Evolutionary conservation across 2,888 invertebrate genomes (phyloP).

Genomic region (Stenotaenia linearis): DNA sequence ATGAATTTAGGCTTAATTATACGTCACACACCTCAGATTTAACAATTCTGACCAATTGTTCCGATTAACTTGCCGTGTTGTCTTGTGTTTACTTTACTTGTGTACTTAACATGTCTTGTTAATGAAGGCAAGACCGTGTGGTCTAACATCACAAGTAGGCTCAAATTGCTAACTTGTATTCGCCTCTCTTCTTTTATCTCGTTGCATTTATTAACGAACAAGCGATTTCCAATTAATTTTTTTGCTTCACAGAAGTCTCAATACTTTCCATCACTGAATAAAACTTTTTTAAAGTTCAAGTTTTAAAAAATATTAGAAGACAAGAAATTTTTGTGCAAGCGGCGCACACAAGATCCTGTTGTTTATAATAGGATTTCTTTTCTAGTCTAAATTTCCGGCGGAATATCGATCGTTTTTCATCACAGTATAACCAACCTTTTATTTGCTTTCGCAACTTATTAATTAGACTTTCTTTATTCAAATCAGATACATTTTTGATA

Average conservation of each 20-base stretch:
- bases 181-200: background rate
- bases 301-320: background rate
- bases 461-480: background rate
- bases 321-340: background rate
- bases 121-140: conserved; percentile 10
- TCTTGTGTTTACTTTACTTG: background rate
- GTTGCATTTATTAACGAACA: background rate
- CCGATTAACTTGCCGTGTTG: background rate
- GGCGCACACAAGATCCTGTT: background rate
- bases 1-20: too few relatives aligned
- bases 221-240: background rate
- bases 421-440: background rate
- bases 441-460: background rate
- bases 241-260: background rate
- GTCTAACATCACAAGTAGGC: background rate
- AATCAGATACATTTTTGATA: background rate
- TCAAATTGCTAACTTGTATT: conserved; percentile 2
- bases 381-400: background rate
- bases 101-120: background rate
- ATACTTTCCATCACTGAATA: background rate
- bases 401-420: background rate
- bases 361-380: conserved; percentile 8
- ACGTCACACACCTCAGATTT: background rate
- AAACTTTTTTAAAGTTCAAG: background rate
- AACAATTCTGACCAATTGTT: background rate